Base-by-base conservation (phyloP, 2,797 vertebrate species). In the Scolopax rusticola region DNA sequence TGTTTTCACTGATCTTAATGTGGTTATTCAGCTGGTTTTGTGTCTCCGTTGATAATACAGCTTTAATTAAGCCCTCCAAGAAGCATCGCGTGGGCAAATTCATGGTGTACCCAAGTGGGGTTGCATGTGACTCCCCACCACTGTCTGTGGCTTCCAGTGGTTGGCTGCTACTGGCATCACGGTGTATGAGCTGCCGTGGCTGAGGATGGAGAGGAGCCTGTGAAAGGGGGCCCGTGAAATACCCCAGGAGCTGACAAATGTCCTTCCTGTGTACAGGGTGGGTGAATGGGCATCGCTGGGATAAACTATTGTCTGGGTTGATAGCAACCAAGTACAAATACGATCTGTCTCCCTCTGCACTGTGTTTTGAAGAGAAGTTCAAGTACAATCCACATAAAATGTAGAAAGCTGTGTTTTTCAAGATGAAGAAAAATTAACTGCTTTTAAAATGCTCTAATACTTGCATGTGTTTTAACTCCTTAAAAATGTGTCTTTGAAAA, bases 121-220 rank as follows among this genome's bases (percentile, higher is more conserved):
- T 7, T 36, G 27, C 11, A 0, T 67, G 88, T 47, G 84, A 13
- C 12, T 36, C 30, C 32, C 69, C 61, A 6, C 13, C 0, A 0
- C 45, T 68, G 75, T 19, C 25, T 0, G 24, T 8, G 75, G 54
- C 17, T 57, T 56, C 10, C 25, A 6, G 63, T 3, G 4, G 36
- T 0, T 2, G n/a, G 14, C 36, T 23, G 50, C 53, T 32, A 0
- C 54, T 51, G 79, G 11, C 36, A 7, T 32, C 57, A 4, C 5
- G 3, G 83, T 2, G 24, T 3, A 2, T 15, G 1, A 3, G 15
- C 3, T 2, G 6, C 38, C 0, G 0, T 11, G 54, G 40, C 53
- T 1, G 18, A 83, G 69, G 64, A 8, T 16, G 51, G 16, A 43
- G 67, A 15, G 12, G 47, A 56, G 51, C 32, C 65, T 21, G 16